These are phyloP conservation scores for Acleris holmiana DNA, from an alignment of 2,888 invertebrate species.

Conservation along the genomic window DNA sequence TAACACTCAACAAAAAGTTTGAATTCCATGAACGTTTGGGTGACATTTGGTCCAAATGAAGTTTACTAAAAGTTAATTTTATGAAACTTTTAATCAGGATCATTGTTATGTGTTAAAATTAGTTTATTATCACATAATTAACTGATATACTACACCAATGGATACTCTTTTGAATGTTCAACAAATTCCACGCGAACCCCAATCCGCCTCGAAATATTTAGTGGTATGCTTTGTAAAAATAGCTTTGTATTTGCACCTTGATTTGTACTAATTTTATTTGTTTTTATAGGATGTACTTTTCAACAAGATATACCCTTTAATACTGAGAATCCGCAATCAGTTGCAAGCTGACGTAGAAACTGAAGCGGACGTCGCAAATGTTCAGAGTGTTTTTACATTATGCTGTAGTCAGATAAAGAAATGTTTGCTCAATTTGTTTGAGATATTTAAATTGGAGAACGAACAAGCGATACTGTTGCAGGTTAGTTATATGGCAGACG, in stretches of 20 bases:
- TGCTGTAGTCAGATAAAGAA: slow-evolving; percentile 75
- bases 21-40: no score
- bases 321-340: slow-evolving; percentile 55
- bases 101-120: no score
- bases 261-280: not conserved
- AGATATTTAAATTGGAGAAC: slow-evolving; percentile 69
- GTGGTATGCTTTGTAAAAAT: slow-evolving; percentile 51
- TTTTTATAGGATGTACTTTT: slow-evolving; percentile 57
- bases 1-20: no score
- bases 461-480: slow-evolving; percentile 51
- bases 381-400: slow-evolving; percentile 63
- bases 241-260: not conserved
- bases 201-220: slow-evolving; percentile 57
- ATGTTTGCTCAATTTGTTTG: slow-evolving; percentile 64
- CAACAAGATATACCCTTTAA: slow-evolving; percentile 58
- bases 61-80: no score
- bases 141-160: slow-evolving; percentile 6
- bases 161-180: slow-evolving; percentile 35
- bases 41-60: no score
- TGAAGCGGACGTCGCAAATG: slow-evolving; percentile 47
- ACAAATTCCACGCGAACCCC: slow-evolving; percentile 50
- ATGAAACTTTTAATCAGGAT: no score
- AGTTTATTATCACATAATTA: not conserved
- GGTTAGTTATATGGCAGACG: slow-evolving; percentile 48
- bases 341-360: slow-evolving; percentile 45